phyloP scores from a whole-genome alignment of 2,797 vertebrate genomes.

The Liasis olivaceus region DNA sequence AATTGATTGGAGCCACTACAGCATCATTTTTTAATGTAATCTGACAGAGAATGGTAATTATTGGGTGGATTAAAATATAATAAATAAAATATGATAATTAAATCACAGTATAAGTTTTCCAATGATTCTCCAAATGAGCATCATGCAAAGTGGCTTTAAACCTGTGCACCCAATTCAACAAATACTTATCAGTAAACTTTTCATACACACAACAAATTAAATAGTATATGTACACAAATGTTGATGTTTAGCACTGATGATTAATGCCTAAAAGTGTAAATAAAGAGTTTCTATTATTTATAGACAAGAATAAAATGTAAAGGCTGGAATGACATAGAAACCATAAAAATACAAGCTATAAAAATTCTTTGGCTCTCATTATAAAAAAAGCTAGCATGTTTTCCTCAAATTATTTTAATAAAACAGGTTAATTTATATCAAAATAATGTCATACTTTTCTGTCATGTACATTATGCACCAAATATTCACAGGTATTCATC shows the following conservation, averaged over 20 bases:
- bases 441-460: not conserved
- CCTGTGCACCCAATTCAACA: not conserved
- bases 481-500: not conserved
- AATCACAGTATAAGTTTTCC: not conserved
- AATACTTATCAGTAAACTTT: not conserved
- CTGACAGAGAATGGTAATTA: not conserved
- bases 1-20: not conserved
- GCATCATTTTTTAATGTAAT: not conserved
- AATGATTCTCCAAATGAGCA: not conserved
- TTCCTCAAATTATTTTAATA: not conserved
- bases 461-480: not conserved
- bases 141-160: not conserved
- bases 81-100: not conserved
- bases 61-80: not conserved
- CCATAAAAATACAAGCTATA: not conserved
- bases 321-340: not conserved
- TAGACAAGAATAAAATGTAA: not conserved
- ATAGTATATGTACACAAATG: not conserved
- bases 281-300: not conserved
- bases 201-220: not conserved
- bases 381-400: not conserved
- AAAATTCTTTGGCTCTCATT: not conserved
- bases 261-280: not conserved
- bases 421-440: not conserved
- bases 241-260: not conserved